Evolutionary conservation across 2,113 vertebrate genomes (phyloP).

Genomic region (Manacus vitellinus): DNA sequence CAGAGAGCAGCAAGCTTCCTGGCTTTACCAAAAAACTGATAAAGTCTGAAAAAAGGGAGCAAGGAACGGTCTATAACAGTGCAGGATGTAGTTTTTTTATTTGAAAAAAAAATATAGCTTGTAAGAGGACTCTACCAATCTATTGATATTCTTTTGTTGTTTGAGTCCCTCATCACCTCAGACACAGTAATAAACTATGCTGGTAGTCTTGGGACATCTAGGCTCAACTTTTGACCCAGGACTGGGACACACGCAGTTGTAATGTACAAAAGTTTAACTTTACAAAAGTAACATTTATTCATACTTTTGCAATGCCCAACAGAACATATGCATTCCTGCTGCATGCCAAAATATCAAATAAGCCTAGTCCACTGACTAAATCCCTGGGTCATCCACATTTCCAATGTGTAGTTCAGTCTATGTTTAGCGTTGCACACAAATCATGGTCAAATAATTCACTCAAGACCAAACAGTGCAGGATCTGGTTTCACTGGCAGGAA

Average conservation of each 20-base stretch:
- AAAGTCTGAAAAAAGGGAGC: background rate
- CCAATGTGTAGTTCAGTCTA: background rate
- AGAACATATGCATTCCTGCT: background rate
- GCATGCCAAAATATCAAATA: background rate
- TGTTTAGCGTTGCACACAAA: conserved; percentile 2
- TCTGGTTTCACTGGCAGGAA: conserved; percentile 47
- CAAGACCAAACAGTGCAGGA: background rate
- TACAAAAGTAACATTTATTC: background rate
- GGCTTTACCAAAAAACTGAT: background rate
- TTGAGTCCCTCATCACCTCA: background rate
- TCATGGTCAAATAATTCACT: conserved; percentile 37
- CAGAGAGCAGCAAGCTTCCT: background rate
- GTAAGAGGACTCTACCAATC: background rate
- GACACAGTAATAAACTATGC: background rate
- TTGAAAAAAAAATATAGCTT: background rate
- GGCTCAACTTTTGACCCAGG: background rate
- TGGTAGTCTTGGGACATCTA: background rate
- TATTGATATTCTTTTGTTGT: background rate
- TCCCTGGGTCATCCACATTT: background rate
- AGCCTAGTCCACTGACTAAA: background rate
- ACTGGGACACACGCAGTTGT: background rate
- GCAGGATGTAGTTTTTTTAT: background rate
- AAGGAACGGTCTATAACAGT: background rate
- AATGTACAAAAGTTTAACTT: background rate
- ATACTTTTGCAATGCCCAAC: background rate